Conservation (phyloP, 2,797 vertebrate species). For the Zalophus californianus region DNA sequence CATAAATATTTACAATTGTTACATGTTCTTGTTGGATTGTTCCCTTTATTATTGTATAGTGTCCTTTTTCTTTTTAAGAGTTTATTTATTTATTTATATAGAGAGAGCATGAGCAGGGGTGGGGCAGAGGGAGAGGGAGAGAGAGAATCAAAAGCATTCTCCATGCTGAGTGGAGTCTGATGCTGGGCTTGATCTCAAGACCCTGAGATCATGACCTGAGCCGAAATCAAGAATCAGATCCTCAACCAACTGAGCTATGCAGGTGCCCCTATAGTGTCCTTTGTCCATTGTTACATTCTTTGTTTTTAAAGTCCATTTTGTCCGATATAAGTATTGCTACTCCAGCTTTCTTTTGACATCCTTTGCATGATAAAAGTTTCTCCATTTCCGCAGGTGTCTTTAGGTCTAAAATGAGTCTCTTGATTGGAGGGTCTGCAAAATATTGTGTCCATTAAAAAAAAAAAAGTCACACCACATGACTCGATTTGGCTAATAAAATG, state of each 20-base stretch:
- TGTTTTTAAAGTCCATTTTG: neutral
- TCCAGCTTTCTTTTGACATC: neutral
- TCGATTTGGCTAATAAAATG: neutral
- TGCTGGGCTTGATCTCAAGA: neutral
- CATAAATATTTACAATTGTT: neutral
- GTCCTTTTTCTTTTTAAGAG: neutral
- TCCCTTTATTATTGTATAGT: neutral
- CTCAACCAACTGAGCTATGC: neutral
- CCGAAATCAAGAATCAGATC: neutral
- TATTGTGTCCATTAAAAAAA: neutral
- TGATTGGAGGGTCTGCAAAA: neutral
- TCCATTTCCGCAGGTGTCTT: neutral
- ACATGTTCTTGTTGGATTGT: neutral
- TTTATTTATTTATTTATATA: neutral
- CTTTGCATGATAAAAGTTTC: neutral
- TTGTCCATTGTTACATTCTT: neutral
- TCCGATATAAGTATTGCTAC: neutral
- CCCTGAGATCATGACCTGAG: neutral
- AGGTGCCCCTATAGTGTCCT: neutral
- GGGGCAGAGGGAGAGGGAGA: neutral
- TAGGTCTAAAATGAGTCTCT: neutral
- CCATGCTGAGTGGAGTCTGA: neutral
- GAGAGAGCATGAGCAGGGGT: neutral
- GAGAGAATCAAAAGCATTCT: neutral
- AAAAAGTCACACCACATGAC: neutral